These are phyloP conservation scores for Latrodectus hesperus DNA, from an alignment of 2,888 invertebrate genomes.

Conservation along the genomic window DNA sequence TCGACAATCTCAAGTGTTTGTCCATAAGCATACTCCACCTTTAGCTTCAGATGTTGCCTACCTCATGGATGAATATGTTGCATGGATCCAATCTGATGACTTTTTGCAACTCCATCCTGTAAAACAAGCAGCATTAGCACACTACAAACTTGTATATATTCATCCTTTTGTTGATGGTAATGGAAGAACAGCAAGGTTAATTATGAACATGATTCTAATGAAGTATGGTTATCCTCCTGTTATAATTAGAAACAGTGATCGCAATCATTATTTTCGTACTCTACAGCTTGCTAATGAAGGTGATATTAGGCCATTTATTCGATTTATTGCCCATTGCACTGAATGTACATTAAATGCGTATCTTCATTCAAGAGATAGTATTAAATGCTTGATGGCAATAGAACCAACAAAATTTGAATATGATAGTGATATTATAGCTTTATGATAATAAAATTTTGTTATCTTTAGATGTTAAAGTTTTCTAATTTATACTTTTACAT, in stretches of 20 bases:
- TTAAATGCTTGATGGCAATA: slow-evolving; percentile 49
- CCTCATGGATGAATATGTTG: slow-evolving; percentile 90
- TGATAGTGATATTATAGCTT: slow-evolving; percentile 38
- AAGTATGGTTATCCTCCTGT: slow-evolving; percentile 95
- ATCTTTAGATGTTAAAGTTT: too few species aligned
- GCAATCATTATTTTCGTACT: slow-evolving; percentile 84
- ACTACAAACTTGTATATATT: slow-evolving; percentile 96
- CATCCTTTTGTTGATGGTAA: slow-evolving; percentile 98
- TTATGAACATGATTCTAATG: slow-evolving; percentile 97
- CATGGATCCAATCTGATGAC: slow-evolving; percentile 91
- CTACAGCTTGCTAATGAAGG: slow-evolving; percentile 94
- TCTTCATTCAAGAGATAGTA: slow-evolving; percentile 82
- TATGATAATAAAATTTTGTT: slow-evolving; percentile 4
- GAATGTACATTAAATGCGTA: slow-evolving; percentile 91
- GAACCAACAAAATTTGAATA: slow-evolving; percentile 34
- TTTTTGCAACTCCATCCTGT: slow-evolving; percentile 91
- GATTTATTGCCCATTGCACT: slow-evolving; percentile 95
- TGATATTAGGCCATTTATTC: slow-evolving; percentile 94
- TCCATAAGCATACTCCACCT: slow-evolving; percentile 95
- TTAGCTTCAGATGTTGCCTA: slow-evolving; percentile 86
- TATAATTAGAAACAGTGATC: slow-evolving; percentile 88
- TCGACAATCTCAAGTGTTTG: slow-evolving; percentile 91
- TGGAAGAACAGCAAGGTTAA: slow-evolving; percentile 92
- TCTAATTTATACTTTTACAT: too few species aligned
- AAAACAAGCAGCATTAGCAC: slow-evolving; percentile 94